Evolutionary conservation across 2,113 vertebrate species (phyloP).

Genomic region (Meles meles): DNA sequence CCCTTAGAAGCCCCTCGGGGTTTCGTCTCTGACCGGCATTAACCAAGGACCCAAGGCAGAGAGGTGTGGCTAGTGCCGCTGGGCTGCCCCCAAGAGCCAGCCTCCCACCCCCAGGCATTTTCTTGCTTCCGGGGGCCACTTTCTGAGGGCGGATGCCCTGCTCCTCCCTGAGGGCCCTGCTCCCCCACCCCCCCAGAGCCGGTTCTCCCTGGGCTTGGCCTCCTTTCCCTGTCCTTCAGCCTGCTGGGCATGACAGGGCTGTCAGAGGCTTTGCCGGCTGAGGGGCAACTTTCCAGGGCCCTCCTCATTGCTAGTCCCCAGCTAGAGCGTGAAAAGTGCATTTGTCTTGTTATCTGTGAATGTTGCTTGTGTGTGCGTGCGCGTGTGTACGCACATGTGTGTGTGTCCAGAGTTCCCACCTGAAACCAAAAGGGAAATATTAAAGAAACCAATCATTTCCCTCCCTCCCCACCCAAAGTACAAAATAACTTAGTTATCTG

Average conservation of each 20-base stretch:
- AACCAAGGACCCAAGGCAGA: background rate
- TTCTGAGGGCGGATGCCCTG: background rate
- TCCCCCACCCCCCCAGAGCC: background rate
- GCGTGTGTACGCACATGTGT: slow-evolving; percentile 22
- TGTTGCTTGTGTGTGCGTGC: background rate
- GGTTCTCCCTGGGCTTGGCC: background rate
- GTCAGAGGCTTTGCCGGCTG: background rate
- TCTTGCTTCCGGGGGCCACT: background rate
- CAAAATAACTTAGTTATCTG: slow-evolving; percentile 79
- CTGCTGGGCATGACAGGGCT: background rate
- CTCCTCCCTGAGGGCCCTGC: no score
- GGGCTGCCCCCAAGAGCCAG: background rate
- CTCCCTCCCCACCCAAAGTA: slow-evolving; percentile 29
- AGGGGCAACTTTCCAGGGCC: slow-evolving; percentile 21
- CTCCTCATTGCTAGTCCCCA: slow-evolving; percentile 32
- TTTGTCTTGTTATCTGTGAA: slow-evolving; percentile 62
- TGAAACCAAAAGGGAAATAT: slow-evolving; percentile 75
- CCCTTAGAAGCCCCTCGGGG: rapidly evolving
- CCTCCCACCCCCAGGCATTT: background rate
- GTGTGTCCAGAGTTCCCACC: background rate
- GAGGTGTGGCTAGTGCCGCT: background rate
- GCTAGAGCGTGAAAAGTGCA: slow-evolving; percentile 46
- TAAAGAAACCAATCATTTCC: slow-evolving; percentile 80
- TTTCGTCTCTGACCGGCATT: background rate
- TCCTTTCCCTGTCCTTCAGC: background rate